Conservation (phyloP, 2,113 vertebrate species). For the Myodes glareolus region DNA sequence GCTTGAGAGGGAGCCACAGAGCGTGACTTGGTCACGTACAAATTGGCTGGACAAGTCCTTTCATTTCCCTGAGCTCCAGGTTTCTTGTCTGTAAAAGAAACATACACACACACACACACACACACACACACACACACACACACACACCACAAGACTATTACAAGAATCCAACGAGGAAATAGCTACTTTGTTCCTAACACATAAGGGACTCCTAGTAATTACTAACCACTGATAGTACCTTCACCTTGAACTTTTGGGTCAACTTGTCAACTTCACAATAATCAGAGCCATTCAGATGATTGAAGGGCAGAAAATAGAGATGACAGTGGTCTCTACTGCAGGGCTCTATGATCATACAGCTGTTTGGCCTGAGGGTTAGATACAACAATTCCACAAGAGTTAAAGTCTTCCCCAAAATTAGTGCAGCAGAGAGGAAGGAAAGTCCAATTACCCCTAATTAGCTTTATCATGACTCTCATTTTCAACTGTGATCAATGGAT, state of each 20-base stretch:
- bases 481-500: background rate
- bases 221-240: background rate
- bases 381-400: background rate
- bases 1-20: background rate
- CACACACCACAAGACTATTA: background rate
- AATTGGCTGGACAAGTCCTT: background rate
- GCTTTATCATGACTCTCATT: background rate
- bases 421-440: background rate
- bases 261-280: background rate
- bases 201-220: conserved; percentile 33
- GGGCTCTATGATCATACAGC: background rate
- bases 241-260: background rate
- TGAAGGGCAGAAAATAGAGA: background rate
- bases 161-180: background rate
- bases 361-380: background rate
- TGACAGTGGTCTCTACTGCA: background rate
- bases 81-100: conserved; percentile 19
- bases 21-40: background rate
- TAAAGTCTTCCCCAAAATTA: background rate
- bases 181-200: background rate
- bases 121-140: background rate
- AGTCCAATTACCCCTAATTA: background rate
- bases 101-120: background rate
- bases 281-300: background rate
- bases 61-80: background rate